These are phyloP conservation scores for Adelognathus sp. DNA, from an alignment of 2,888 invertebrate species.

Conservation along the genomic window DNA sequence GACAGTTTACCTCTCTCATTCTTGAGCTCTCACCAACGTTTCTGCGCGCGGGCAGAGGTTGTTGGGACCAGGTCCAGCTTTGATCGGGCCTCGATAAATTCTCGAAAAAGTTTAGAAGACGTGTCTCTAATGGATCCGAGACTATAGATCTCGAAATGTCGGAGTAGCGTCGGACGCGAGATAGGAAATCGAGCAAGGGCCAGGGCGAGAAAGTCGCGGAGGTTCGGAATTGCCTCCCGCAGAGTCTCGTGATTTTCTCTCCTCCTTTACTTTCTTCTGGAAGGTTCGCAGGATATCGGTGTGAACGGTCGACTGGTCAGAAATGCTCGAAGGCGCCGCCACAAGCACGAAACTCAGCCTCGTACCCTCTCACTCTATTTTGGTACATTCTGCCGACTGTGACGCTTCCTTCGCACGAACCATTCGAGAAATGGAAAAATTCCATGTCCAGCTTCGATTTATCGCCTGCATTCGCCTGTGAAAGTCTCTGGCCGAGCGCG, in stretches of 20 bases:
- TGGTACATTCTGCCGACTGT: slow-evolving; percentile 41
- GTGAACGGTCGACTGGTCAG: slow-evolving; percentile 21
- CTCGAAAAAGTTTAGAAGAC: slow-evolving; percentile 66
- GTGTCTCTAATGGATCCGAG: slow-evolving; percentile 67
- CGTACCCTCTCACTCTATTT: background rate
- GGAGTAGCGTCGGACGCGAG: slow-evolving; percentile 42
- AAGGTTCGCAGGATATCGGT: slow-evolving; percentile 36
- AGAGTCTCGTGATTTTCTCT: slow-evolving; percentile 23
- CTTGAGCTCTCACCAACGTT: background rate
- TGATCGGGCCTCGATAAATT: slow-evolving; percentile 67
- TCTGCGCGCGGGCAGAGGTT: slow-evolving; percentile 7
- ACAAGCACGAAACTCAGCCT: slow-evolving; percentile 45
- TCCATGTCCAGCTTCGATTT: slow-evolving; percentile 51
- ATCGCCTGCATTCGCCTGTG: slow-evolving; percentile 41
- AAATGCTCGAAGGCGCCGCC: slow-evolving; percentile 47
- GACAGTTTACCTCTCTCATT: background rate
- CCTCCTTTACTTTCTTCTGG: background rate
- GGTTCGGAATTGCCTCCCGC: slow-evolving; percentile 37
- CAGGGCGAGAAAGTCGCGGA: slow-evolving; percentile 21
- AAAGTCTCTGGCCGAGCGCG: slow-evolving; percentile 6
- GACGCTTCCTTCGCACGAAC: slow-evolving; percentile 13
- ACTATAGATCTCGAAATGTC: slow-evolving; percentile 63
- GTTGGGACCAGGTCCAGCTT: slow-evolving; percentile 38
- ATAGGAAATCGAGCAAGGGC: slow-evolving; percentile 34
- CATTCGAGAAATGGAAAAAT: slow-evolving; percentile 51